phyloP scores from a whole-genome alignment of 2,797 vertebrate genomes.

The Labroides dimidiatus region DNA sequence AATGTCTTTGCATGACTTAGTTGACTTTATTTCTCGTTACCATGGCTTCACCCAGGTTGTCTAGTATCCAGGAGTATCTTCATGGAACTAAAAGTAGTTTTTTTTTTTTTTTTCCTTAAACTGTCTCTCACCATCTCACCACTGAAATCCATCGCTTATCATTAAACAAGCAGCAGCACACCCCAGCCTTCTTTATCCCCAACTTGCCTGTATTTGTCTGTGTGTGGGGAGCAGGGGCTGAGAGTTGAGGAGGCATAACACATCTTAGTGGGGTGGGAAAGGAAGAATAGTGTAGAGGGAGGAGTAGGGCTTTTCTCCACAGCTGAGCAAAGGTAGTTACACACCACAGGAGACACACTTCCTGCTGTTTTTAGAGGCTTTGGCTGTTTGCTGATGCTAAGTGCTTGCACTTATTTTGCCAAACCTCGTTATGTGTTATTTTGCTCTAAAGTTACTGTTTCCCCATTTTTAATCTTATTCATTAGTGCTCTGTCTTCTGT shows the following conservation, averaged over 20 bases:
- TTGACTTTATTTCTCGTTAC: slow-evolving; percentile 51
- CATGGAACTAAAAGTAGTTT: neutral
- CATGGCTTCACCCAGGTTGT: slow-evolving; percentile 46
- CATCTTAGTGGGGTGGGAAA: slow-evolving; percentile 20
- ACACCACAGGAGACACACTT: slow-evolving; percentile 35
- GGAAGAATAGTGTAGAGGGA: slow-evolving; percentile 34
- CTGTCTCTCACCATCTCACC: neutral
- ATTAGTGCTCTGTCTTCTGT: slow-evolving; percentile 16
- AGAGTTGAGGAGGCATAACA: slow-evolving; percentile 8
- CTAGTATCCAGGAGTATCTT: slow-evolving; percentile 13
- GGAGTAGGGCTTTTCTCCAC: slow-evolving; percentile 56
- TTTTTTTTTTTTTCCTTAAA: neutral
- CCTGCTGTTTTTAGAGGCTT: slow-evolving; percentile 52
- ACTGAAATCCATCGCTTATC: slow-evolving; percentile 42
- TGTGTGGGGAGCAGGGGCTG: slow-evolving; percentile 11
- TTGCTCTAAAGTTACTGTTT: slow-evolving; percentile 25
- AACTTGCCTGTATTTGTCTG: slow-evolving; percentile 18
- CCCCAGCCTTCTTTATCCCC: slow-evolving; percentile 36
- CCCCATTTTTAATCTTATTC: slow-evolving; percentile 16
- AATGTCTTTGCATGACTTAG: slow-evolving; percentile 33
- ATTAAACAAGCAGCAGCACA: slow-evolving; percentile 49
- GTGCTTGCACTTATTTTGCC: slow-evolving; percentile 38
- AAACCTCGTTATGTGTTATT: slow-evolving; percentile 44
- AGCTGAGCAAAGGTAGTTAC: slow-evolving; percentile 64
- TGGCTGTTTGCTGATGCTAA: slow-evolving; percentile 50